These are phyloP conservation scores for Sebastes taczanowskii DNA, from an alignment of 2,797 vertebrate genomes.

Conservation along the genomic window DNA sequence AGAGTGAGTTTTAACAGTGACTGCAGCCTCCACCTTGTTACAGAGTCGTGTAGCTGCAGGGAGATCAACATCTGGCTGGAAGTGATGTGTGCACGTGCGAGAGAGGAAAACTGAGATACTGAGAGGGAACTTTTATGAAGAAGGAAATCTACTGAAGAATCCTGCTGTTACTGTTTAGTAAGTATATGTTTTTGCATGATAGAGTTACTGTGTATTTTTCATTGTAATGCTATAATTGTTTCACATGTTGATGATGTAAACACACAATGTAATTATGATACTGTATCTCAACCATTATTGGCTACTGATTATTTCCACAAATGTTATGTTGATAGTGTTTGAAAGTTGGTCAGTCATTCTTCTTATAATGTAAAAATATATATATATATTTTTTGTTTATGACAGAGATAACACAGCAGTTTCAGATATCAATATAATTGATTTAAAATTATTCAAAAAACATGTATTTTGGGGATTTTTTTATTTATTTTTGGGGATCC, in stretches of 20 bases:
- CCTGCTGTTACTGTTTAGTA: slow-evolving; percentile 20
- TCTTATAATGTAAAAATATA: not conserved
- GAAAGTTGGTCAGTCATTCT: not conserved
- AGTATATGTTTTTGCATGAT: slow-evolving; percentile 15
- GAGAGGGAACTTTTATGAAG: not conserved
- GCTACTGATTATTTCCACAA: not conserved
- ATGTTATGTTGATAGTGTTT: not conserved
- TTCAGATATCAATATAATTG: not conserved
- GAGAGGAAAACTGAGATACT: slow-evolving; percentile 7
- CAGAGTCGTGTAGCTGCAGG: slow-evolving; percentile 11
- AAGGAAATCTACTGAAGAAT: not conserved
- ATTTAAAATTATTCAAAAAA: not conserved
- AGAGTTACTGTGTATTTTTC: not conserved
- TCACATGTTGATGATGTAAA: not conserved
- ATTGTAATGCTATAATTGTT: not conserved
- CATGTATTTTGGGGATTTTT: too few relatives aligned
- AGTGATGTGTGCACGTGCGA: slow-evolving; percentile 34
- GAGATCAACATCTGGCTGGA: slow-evolving; percentile 55
- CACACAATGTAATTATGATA: not conserved
- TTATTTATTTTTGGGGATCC: too few relatives aligned
- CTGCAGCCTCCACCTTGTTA: slow-evolving; percentile 13
- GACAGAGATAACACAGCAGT: not conserved
- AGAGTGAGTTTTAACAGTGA: slow-evolving; percentile 40
- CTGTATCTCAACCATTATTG: not conserved
- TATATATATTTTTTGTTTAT: not conserved